Base-by-base conservation (phyloP, 2,113 vertebrate species). In the Seriola quinqueradiata region DNA sequence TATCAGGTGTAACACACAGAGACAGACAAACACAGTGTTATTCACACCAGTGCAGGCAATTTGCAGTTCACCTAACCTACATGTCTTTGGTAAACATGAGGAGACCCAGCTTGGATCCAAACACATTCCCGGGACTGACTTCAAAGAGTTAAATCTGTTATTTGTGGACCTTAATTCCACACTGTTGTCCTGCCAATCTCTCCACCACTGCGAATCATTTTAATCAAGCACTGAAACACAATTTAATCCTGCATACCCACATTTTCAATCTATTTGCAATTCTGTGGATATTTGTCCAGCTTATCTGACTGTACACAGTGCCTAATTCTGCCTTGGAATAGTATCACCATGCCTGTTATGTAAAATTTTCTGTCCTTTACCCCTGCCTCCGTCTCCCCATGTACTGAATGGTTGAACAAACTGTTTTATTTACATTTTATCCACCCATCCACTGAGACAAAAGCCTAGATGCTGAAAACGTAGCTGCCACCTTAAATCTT, bases 401-500 rank as follows among this genome's bases (percentile, higher is more conserved):
- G 21, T 5, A n/a, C 38, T 42, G 46, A 36, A 8, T 2, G 10
- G 40, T 36, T 16, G 36, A 8, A 58, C 13, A 77, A 76, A 34
- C 52, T 2, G 61, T 13, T 70, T 57, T 23, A 17, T 75, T 69
- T 19, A 46, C 57, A 48, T 58, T 40, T 3, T 6, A 61, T 55
- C 67, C 50, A 40, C 40, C 64, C 12, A 48, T 9, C 8, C 28
- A n/a, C 64, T 28, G 3, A 36, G 34, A 32, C 59, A n/a, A 70
- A 40, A 0, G 25, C 25, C 71, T 25, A 0, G 44, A 48, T 38
- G 65, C 16, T 5, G 23, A 0, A 12, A 54, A 70, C 48, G 19
- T 3, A 14, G 46, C 81, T 86, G 81, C 83, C 77, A 71, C 79
- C 82, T 88, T 79, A 77, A 48, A 85, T 64, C 48, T 52, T 42